These are phyloP conservation scores for Eurypyga helias DNA, from an alignment of 2,113 vertebrate genomes.

Conservation along the genomic window DNA sequence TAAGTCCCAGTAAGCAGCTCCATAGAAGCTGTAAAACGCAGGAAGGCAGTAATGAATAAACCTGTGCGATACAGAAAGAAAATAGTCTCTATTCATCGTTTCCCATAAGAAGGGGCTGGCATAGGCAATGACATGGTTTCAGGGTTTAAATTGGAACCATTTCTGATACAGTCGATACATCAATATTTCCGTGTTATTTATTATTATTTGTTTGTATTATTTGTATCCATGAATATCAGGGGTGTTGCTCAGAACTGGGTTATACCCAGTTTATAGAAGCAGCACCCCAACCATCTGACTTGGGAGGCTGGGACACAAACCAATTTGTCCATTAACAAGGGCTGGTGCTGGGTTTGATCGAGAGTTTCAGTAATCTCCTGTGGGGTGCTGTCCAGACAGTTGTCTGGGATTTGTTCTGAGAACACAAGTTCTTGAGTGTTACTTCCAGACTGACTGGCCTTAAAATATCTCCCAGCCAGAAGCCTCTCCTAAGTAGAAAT, in stretches of 20 bases:
- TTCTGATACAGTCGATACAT: neutral
- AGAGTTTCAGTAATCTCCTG: neutral
- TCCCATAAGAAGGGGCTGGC: neutral
- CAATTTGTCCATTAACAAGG: neutral
- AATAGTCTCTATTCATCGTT: rapidly evolving
- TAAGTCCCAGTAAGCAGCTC: neutral
- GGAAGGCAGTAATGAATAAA: neutral
- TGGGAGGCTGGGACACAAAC: neutral
- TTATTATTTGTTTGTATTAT: neutral
- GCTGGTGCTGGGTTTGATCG: neutral
- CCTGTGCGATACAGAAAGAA: neutral
- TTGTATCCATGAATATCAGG: neutral
- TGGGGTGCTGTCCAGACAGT: neutral
- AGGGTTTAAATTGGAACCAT: neutral
- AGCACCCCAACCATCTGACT: neutral
- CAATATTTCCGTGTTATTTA: neutral
- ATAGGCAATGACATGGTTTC: neutral
- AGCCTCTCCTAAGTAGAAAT: neutral
- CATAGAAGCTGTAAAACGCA: neutral
- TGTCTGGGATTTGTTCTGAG: neutral
- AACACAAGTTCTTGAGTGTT: neutral
- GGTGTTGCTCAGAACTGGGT: neutral
- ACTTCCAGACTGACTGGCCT: neutral
- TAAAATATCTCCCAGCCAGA: neutral
- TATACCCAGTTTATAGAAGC: neutral